A percentile compares a stretch with the other conserved stretches of the same genome.
phyloP scores from a whole-genome alignment of 2,888 invertebrate species.

The Idaea dimidiata region DNA sequence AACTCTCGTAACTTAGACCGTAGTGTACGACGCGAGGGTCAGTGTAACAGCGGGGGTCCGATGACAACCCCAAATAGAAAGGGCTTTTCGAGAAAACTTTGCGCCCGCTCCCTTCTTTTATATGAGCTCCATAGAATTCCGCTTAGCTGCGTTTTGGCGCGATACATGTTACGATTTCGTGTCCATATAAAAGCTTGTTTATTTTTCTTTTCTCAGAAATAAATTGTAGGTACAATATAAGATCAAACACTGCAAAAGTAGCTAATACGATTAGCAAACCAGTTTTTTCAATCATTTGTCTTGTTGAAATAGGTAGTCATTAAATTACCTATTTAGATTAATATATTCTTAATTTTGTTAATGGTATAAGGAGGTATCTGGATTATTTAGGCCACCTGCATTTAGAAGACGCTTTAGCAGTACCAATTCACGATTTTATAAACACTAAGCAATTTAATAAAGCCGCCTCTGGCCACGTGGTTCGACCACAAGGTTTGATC shows the following conservation, averaged over 20 bases:
- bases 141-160: conserved; percentile 50
- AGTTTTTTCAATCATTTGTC: too few relatives aligned
- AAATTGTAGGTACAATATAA: neutral
- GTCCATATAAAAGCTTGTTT: neutral
- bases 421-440: too few relatives aligned
- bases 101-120: conserved; percentile 51
- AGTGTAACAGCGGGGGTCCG: conserved; percentile 66
- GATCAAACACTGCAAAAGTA: neutral
- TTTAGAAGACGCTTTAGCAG: too few relatives aligned
- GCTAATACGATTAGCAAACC: neutral
- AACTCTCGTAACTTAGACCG: conserved; percentile 49
- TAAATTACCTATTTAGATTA: too few relatives aligned
- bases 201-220: neutral
- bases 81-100: conserved; percentile 62
- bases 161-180: conserved; percentile 44
- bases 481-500: too few relatives aligned
- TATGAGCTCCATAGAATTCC: conserved; percentile 65
- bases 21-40: conserved; percentile 54
- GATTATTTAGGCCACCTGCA: too few relatives aligned
- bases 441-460: too few relatives aligned
- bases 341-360: too few relatives aligned
- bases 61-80: conserved; percentile 74
- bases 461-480: too few relatives aligned
- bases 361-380: too few relatives aligned
- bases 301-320: too few relatives aligned